Percentiles rank a stretch among this genome's conserved stretches.
These are phyloP conservation scores for Lytechinus variegatus DNA, from an alignment of 35 echinoderm and acorn worm genomes.

Conservation along the genomic window DNA sequence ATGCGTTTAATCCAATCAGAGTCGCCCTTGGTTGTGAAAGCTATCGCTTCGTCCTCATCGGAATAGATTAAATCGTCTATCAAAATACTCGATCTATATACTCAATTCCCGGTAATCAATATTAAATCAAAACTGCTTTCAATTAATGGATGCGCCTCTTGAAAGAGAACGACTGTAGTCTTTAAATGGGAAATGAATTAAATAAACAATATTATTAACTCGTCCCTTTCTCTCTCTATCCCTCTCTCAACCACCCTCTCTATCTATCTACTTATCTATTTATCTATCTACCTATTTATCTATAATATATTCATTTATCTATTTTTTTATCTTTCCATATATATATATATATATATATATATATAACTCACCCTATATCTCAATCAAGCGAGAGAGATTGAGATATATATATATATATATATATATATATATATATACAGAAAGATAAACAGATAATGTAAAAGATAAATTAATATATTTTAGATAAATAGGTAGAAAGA, in stretches of 20 bases:
- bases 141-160: background rate
- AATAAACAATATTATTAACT: background rate
- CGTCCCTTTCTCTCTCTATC: background rate
- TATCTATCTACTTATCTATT: background rate
- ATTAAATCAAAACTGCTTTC: background rate
- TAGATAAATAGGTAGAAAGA: too few relatives aligned
- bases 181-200: slow-evolving; percentile 8
- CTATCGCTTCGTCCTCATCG: background rate
- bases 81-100: background rate
- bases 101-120: background rate
- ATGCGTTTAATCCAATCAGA: background rate
- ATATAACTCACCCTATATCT: too few relatives aligned
- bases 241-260: background rate
- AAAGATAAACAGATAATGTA: too few relatives aligned
- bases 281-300: background rate
- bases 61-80: background rate
- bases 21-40: background rate
- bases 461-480: too few relatives aligned
- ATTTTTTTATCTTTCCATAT: too few relatives aligned
- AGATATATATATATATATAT: too few relatives aligned
- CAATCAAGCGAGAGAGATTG: too few relatives aligned
- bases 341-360: too few relatives aligned
- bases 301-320: too few relatives aligned
- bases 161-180: background rate
- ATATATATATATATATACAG: too few relatives aligned